Base-by-base conservation (phyloP, 2,888 invertebrate genomes). In the Dusona sp. region DNA sequence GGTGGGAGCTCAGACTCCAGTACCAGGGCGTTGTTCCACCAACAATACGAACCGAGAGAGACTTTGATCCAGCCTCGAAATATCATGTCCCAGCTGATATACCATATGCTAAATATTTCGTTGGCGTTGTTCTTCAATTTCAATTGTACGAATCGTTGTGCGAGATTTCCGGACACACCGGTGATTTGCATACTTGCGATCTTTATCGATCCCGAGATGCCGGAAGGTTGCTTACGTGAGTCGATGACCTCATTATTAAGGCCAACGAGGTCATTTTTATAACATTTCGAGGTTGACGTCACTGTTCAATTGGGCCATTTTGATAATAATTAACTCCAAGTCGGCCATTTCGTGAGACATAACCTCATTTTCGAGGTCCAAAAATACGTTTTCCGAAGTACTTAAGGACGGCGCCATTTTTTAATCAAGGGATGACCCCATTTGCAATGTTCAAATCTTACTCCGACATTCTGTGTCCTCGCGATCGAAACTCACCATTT, bases 41-140 rank as follows among this genome's bases (percentile, higher is more conserved):
- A 0, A 93, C 96, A 7, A 93, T 95, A 3, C 95, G 98, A 89
- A 95, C 95, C 0, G 97, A 97, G 92, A 95, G 95, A 0, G 97
- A 98, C 93, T 97, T 98, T 89, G 98, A 98, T 92, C 96, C 98
- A 0, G 98, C 97, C 1, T 96, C 98, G 1, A 98, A 98, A 91
- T 97, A 97, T 92, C 98, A 98, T 91, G 95, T 98, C 9, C 96
- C 97, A 6, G 96, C 97, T 3, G 97, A 98, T 93, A 94, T 95
- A 82, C 95, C 95, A 19, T 95, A 95, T 78, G 93, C 94, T 65
- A 95, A 95, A 92, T 98, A 98, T 93, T 98, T 98, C 93, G 96
- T 98, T 2, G 97, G 97, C 0, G 96, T 97, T 25, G 95, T 98
- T 7, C 94, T 98, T 81, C 98, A 98, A 95, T 98, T 98, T 95